Base-by-base conservation (phyloP, 2,888 invertebrate genomes). In the Melanostoma scalare region DNA sequence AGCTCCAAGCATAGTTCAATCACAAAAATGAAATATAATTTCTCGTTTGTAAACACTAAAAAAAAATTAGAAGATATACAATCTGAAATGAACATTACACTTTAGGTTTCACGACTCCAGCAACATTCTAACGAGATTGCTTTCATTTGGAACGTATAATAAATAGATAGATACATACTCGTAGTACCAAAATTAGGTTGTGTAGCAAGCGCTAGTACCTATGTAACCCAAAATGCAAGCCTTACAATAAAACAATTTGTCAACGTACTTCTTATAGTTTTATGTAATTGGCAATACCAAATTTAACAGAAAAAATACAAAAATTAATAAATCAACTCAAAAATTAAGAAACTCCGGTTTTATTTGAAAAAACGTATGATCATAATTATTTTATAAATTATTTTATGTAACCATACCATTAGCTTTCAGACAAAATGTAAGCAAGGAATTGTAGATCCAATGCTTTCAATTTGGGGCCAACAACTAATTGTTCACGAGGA, bases 391-490 rank as follows among this genome's bases (percentile, higher is more conserved):
- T 79, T 86, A 86, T 86, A 84, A 84, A 85, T 86, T 86, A 85
- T 87, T 87, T 87, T 85, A 86, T 87, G 87, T 87, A 86, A 80
- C 86, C 86, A 87, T 86, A 87, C 88, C 89, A 88, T 86, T 92
- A 95, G 95, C 94, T 95, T 95, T 94, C 95, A 95, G 94, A 95
- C 95, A 93, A 95, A 95, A 93, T 94, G 94, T 94, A 97, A 96
- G 95, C 96, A 96, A 94, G 97, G 97, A 95, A 96, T 97, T 95
- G 96, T 97, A 95, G 97, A 97, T 95, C 97, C 97, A 94, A 97
- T 97, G 97, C 96, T 97, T 94, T 96, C 96, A 93, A 97, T 97
- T 94, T 97, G 97, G 97, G 97, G 97, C 93, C 97, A 97, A 94
- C 97, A 97, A 95, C 96, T 97, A 94, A 96, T 97, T 94, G 96